Conservation (phyloP, 2,113 vertebrate genomes). For the Melanotaenia duboulayi region DNA sequence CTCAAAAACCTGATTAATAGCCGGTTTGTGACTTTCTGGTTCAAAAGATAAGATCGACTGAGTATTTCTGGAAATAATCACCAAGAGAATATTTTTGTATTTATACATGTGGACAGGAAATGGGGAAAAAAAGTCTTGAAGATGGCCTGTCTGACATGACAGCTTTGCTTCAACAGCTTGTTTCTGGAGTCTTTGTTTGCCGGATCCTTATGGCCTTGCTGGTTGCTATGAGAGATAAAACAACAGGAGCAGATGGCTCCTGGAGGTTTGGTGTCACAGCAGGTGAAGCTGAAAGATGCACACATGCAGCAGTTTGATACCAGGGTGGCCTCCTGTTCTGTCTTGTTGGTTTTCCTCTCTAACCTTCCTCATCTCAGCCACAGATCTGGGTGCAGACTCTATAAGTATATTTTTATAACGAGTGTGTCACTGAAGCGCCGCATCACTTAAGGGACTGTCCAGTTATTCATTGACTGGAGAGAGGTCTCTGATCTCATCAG, state of each 20-base stretch:
- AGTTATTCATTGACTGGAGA: constrained; percentile 43
- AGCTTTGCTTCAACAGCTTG: constrained; percentile 41
- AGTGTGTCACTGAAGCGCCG: constrained; percentile 4
- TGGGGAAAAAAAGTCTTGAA: constrained; percentile 2
- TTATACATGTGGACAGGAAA: background rate
- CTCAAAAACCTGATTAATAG: constrained; percentile 16
- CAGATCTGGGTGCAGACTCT: constrained; percentile 18
- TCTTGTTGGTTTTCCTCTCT: constrained; percentile 15
- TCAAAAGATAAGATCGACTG: background rate
- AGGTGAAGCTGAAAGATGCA: constrained; percentile 73
- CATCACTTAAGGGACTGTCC: constrained; percentile 38
- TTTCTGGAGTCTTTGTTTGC: constrained; percentile 64
- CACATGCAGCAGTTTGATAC: constrained; percentile 57
- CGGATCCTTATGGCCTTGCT: constrained; percentile 65
- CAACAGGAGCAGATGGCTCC: constrained; percentile 79
- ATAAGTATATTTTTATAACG: constrained; percentile 47
- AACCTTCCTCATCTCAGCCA: constrained; percentile 11
- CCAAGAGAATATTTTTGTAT: constrained; percentile 5
- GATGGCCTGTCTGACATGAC: constrained; percentile 54
- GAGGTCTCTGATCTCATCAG: constrained; percentile 72
- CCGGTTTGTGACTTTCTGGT: constrained; percentile 9
- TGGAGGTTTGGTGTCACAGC: constrained; percentile 75
- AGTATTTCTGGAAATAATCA: constrained; percentile 17
- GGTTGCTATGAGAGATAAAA: constrained; percentile 71
- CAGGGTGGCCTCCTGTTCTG: constrained; percentile 44